Percentiles rank a stretch among this genome's conserved stretches.
Evolutionary conservation across 2,888 invertebrate genomes (phyloP).

Genomic region (Anthophora plumipes): DNA sequence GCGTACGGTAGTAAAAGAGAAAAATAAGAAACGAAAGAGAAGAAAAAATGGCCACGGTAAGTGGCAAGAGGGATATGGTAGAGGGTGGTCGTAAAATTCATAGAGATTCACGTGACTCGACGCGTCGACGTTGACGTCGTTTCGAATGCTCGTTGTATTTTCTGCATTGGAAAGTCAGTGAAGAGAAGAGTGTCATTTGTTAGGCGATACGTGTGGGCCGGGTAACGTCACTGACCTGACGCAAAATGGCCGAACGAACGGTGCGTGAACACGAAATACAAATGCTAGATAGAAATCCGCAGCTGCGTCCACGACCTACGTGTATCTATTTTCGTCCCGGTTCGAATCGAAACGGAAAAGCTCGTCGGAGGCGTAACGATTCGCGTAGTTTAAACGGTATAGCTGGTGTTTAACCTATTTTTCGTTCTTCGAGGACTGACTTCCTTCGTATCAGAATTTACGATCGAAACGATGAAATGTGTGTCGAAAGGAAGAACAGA

Average conservation of each 20-base stretch:
- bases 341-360: conserved; percentile 36
- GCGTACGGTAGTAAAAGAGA: conserved; percentile 12
- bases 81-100: conserved; percentile 47
- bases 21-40: too few relatives aligned
- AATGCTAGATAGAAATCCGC: conserved; percentile 67
- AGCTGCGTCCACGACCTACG: conserved; percentile 68
- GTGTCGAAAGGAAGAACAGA: not conserved
- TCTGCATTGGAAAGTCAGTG: conserved; percentile 13
- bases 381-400: too few relatives aligned
- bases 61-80: not conserved
- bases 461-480: not conserved
- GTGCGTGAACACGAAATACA: conserved; percentile 66
- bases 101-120: conserved; percentile 30
- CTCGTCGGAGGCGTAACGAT: conserved; percentile 28
- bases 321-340: conserved; percentile 65
- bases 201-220: conserved; percentile 68
- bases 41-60: too few relatives aligned
- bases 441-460: not conserved
- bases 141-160: conserved; percentile 13
- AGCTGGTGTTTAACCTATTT: conserved; percentile 48
- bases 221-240: conserved; percentile 70
- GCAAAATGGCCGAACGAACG: conserved; percentile 59
- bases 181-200: conserved; percentile 48
- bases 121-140: not conserved
- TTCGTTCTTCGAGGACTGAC: conserved; percentile 5